phyloP scores from a whole-genome alignment of 2,797 vertebrate species.

The Xenopus petersii region DNA sequence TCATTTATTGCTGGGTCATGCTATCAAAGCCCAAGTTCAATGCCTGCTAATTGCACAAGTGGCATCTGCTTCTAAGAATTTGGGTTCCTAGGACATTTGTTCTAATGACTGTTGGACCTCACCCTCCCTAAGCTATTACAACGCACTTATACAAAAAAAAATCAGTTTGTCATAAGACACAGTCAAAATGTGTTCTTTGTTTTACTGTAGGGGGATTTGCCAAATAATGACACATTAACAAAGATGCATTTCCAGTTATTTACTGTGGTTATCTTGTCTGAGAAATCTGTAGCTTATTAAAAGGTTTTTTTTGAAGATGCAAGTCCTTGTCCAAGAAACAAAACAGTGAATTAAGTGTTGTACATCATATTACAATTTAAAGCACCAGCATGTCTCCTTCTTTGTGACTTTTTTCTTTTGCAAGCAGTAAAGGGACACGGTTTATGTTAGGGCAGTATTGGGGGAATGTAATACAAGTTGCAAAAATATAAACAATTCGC shows the following conservation, averaged over 20 bases:
- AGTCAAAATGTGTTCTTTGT: slow-evolving; percentile 1
- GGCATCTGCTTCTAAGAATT: not conserved
- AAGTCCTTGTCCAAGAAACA: slow-evolving; percentile 1
- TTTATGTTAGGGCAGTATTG: too few relatives aligned
- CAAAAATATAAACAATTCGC: too few relatives aligned
- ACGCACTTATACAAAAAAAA: not conserved
- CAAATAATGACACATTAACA: not conserved
- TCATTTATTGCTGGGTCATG: not conserved
- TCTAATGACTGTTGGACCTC: slow-evolving; percentile 2
- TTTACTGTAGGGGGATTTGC: not conserved
- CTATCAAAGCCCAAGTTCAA: not conserved
- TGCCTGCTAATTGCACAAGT: not conserved
- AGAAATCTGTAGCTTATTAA: not conserved
- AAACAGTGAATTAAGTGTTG: not conserved
- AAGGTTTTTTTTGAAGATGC: not conserved
- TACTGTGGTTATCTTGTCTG: not conserved
- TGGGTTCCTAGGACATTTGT: not conserved
- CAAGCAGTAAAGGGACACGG: too few relatives aligned
- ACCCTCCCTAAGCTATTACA: not conserved
- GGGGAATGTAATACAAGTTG: too few relatives aligned
- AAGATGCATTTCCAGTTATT: not conserved
- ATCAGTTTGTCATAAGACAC: not conserved
- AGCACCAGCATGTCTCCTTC: not conserved
- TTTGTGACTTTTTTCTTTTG: too few relatives aligned
- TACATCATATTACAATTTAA: not conserved